A percentile compares a stretch with the other conserved stretches of the same genome.
phyloP scores from a whole-genome alignment of 2,888 invertebrate species.

The Eupithecia subfuscata region DNA sequence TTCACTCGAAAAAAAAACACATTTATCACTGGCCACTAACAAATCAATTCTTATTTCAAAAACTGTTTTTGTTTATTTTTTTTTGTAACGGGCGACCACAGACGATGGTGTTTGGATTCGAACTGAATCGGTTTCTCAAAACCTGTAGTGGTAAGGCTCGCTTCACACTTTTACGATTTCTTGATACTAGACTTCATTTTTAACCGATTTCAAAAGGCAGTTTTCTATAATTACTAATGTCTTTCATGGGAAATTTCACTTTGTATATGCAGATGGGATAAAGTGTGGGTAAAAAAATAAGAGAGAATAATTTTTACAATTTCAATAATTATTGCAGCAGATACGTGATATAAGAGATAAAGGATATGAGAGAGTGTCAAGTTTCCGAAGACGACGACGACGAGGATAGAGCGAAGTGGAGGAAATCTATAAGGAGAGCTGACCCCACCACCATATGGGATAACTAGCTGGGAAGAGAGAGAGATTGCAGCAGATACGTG shows the following conservation, averaged over 20 bases:
- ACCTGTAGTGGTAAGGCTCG: slow-evolving; percentile 62
- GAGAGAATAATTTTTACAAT: too few species aligned
- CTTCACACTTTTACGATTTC: slow-evolving; percentile 47
- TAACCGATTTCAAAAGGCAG: not conserved
- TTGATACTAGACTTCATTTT: not conserved
- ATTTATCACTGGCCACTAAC: slow-evolving; percentile 32
- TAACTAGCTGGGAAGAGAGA: too few species aligned
- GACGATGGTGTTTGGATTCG: slow-evolving; percentile 51
- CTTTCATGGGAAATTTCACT: not conserved
- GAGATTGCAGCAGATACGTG: too few species aligned
- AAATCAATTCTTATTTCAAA: slow-evolving; percentile 42
- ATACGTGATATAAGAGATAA: too few species aligned
- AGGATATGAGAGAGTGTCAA: too few species aligned
- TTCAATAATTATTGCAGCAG: not conserved
- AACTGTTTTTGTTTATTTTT: slow-evolving; percentile 41
- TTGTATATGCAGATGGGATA: not conserved
- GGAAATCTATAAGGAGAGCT: too few species aligned
- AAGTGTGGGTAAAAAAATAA: not conserved
- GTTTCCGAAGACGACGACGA: too few species aligned
- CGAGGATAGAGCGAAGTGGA: too few species aligned
- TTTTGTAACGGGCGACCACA: slow-evolving; percentile 50
- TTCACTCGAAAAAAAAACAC: slow-evolving; percentile 62
- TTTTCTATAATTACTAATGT: not conserved
- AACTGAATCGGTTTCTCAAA: slow-evolving; percentile 72
- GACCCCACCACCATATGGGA: too few species aligned